Evolutionary conservation across 2,113 vertebrate species (phyloP), one percentile per base, ranked within the genome.

Genomic region (Corythornis cristatus): DNA sequence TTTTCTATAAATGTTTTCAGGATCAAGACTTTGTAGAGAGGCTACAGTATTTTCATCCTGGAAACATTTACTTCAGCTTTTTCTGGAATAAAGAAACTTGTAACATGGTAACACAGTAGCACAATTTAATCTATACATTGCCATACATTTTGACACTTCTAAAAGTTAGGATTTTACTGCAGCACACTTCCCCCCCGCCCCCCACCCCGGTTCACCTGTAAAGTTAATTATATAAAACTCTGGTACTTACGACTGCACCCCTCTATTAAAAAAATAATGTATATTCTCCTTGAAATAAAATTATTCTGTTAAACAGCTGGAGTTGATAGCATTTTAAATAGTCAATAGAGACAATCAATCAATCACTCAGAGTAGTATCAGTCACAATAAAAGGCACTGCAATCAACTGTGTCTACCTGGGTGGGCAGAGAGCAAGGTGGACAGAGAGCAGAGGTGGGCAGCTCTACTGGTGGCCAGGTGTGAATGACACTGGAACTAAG

Each of bases 211-310:
- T 29, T 26, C 8, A 60, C 48, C 57, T 57, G 57, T 75, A 40
- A 84, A 89, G 9, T 79, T 9, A 75, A 17, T 29, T 35, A 68
- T 0, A 73, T 14, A 43, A 48, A 60, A 71, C 22, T 25, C 28
- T 17, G 35, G 50, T 28, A 58, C 43, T 74, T 37, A 37, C 0
- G 2, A 76, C 1, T 28, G 31, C 0, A 0, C 1, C 6, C n/a
- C 23, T 57, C 16, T 35, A 62, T 37, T 75, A 16, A 16, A 43
- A 43, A 40, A 57, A 43, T 11, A 15, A 61, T 8, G 19, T 58
- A 35, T 5, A 25, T 16, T 85, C 9, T 70, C 43, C 21, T 85
- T 83, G 16, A 83, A 74, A 74, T 5, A 43, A 43, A 86, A 54
- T 4, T 0, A 51, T 40, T 64, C 16, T 45, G 22, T 74, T 62